Evolutionary conservation across 2,888 invertebrate genomes (phyloP).

Genomic region (Dione juno): DNA sequence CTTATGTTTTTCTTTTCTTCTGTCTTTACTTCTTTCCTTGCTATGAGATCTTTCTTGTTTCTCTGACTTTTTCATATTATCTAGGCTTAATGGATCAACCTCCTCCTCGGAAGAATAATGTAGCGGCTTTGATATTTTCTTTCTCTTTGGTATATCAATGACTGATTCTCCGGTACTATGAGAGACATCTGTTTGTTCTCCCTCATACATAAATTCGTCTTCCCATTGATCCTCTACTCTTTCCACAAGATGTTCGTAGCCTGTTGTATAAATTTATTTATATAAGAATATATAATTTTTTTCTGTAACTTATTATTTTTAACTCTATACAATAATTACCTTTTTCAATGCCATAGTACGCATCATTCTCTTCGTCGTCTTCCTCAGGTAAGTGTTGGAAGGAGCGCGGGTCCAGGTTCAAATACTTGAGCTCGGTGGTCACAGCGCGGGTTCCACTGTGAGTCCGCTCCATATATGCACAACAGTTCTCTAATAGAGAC

Average conservation of each 20-base stretch:
- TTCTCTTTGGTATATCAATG: constrained; percentile 47
- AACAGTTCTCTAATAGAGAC: constrained; percentile 66
- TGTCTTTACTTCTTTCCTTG: constrained; percentile 63
- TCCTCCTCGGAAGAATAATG: constrained; percentile 56
- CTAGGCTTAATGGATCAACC: constrained; percentile 63
- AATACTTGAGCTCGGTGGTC: constrained; percentile 88
- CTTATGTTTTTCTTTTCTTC: constrained; percentile 54
- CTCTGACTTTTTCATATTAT: constrained; percentile 31
- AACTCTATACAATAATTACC: constrained; percentile 57
- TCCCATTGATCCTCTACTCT: constrained; percentile 69
- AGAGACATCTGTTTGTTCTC: constrained; percentile 55
- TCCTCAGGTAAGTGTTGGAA: constrained; percentile 86
- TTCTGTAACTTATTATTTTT: not conserved
- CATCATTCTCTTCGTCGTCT: constrained; percentile 79
- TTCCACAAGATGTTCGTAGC: constrained; percentile 77
- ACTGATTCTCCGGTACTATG: constrained; percentile 49
- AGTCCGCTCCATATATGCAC: constrained; percentile 71
- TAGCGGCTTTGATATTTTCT: constrained; percentile 54
- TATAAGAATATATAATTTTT: not conserved
- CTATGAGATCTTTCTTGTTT: constrained; percentile 63
- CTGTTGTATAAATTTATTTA: constrained; percentile 51
- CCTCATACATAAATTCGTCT: constrained; percentile 51
- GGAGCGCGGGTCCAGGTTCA: constrained; percentile 88
- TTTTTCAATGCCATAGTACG: constrained; percentile 85
- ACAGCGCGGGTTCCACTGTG: constrained; percentile 84